A percentile compares a stretch with the other conserved stretches of the same genome.
Conservation (phyloP, 2,797 vertebrate genomes). For the Loris lydekkerianus region DNA sequence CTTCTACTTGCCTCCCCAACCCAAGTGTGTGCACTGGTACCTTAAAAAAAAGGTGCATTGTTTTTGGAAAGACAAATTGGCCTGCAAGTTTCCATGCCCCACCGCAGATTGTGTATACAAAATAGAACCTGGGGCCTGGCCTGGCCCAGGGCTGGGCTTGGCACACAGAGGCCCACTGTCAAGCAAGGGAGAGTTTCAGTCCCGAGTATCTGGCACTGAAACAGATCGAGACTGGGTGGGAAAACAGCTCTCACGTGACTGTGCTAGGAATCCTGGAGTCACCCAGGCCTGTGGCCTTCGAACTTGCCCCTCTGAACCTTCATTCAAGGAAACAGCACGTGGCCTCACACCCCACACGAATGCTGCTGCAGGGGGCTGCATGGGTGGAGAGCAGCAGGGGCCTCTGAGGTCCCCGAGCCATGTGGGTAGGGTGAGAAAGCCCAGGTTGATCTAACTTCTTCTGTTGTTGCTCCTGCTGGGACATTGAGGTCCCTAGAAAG, state of each 20-base stretch:
- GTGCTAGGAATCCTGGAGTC: rapidly evolving
- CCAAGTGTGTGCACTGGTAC: not conserved
- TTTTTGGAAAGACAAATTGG: slow-evolving; percentile 69
- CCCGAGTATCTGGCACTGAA: not conserved
- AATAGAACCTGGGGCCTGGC: slow-evolving; percentile 51
- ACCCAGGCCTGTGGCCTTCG: not conserved
- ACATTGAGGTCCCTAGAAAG: not conserved
- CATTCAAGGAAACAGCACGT: not conserved
- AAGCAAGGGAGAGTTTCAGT: not conserved
- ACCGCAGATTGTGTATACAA: slow-evolving; percentile 57
- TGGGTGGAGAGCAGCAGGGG: not conserved
- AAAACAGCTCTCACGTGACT: not conserved
- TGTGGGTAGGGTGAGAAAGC: not conserved
- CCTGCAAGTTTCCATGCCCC: not conserved
- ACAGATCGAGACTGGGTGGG: not conserved
- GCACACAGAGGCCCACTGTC: slow-evolving; percentile 20
- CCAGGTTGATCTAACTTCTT: not conserved
- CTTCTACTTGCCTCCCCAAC: not conserved
- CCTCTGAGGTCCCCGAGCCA: not conserved
- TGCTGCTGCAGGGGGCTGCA: too few species aligned
- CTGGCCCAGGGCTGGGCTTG: not conserved
- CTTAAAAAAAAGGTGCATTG: slow-evolving; percentile 69
- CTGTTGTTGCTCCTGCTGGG: not conserved
- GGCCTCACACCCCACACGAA: not conserved
- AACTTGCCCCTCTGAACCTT: too few species aligned